phyloP scores from a whole-genome alignment of 1,140 invertebrate genomes.

The Polypedilum vanderplanki region DNA sequence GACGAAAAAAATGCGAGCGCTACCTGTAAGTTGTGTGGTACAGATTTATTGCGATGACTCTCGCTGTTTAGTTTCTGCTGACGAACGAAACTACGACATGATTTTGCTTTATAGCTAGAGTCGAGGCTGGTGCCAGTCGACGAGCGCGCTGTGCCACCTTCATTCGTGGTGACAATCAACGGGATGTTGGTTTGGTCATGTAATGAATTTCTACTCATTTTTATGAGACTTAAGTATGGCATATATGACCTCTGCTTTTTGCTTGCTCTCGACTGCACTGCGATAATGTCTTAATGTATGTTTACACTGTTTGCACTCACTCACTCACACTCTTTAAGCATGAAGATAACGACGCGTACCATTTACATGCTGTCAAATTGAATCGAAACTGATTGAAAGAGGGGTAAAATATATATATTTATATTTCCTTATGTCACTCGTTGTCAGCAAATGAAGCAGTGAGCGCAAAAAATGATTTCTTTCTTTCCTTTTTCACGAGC shows the following conservation, averaged over 20 bases:
- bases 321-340: too few species aligned
- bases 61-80: conserved; percentile 24
- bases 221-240: conserved; percentile 15
- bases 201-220: conserved; percentile 27
- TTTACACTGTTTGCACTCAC: too few species aligned
- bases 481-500: not conserved
- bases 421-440: not conserved
- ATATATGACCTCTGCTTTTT: not conserved
- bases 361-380: not conserved
- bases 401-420: not conserved
- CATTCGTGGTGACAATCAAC: conserved; percentile 30
- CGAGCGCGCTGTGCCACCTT: conserved; percentile 16
- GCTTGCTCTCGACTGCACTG: not conserved
- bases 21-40: conserved; percentile 32
- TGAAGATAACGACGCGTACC: not conserved
- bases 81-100: conserved; percentile 31
- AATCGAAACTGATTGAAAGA: not conserved
- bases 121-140: conserved; percentile 7
- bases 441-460: not conserved
- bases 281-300: not conserved
- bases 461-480: not conserved
- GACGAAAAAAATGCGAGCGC: conserved; percentile 4
- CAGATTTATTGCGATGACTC: conserved; percentile 32
- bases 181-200: conserved; percentile 25
- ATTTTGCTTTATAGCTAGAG: conserved; percentile 13